Evolutionary conservation across 2,113 vertebrate species (phyloP).

Genomic region (Peromyscus polionotus): DNA sequence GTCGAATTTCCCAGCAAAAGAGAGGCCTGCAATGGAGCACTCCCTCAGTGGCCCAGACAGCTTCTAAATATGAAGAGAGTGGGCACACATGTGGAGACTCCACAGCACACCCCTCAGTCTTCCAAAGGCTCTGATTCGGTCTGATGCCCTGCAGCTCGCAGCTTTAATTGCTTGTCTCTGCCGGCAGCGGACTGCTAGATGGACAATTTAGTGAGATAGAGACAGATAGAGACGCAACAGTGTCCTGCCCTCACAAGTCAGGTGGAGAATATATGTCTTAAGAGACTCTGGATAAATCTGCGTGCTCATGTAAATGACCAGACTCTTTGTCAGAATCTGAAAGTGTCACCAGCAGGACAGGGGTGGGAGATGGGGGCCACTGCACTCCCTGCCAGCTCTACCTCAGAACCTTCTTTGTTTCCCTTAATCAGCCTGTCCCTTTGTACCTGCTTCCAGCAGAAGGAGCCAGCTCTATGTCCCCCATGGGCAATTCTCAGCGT

Average conservation of each 20-base stretch:
- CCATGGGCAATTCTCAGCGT: neutral
- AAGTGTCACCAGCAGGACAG: neutral
- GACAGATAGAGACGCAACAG: neutral
- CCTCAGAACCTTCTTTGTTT: neutral
- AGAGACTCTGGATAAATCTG: neutral
- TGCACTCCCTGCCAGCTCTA: neutral
- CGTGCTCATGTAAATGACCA: neutral
- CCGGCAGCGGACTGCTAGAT: neutral
- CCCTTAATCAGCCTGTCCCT: neutral
- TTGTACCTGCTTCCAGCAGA: neutral
- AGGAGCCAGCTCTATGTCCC: neutral
- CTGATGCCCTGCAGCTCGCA: neutral
- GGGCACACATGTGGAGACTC: neutral
- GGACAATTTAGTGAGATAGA: neutral
- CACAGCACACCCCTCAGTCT: neutral
- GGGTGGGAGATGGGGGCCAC: neutral
- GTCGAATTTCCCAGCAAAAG: neutral
- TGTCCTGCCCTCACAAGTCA: neutral
- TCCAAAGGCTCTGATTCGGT: neutral
- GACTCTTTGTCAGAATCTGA: neutral
- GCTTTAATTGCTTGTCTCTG: neutral
- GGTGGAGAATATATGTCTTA: neutral
- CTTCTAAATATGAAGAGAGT: neutral
- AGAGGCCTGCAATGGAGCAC: accelerated
- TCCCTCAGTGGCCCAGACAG: neutral